Conservation (phyloP, 2,797 vertebrate genomes). For the Ctenochaetus hawaiiensis region DNA sequence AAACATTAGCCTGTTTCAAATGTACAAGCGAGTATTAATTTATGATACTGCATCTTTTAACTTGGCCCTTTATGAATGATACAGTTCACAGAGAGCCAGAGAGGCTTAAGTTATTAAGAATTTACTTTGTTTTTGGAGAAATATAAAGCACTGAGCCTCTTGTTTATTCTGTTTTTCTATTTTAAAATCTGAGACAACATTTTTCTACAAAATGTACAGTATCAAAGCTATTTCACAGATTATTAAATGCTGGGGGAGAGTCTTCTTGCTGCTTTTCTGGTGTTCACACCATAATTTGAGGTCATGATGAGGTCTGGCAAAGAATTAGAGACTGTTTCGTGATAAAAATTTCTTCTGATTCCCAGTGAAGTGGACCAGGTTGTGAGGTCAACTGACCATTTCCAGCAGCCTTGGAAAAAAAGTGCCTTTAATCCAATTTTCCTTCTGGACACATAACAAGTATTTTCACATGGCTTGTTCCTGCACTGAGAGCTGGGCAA, state of each 20-base stretch:
- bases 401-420: conserved; percentile 10
- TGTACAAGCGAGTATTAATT: conserved; percentile 17
- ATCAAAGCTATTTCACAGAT: not conserved
- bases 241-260: not conserved
- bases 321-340: conserved; percentile 25
- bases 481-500: conserved; percentile 15
- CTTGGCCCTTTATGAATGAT: not conserved
- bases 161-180: conserved; percentile 32
- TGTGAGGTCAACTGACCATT: conserved; percentile 23
- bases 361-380: conserved; percentile 51
- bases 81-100: conserved; percentile 12
- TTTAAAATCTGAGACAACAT: conserved; percentile 12
- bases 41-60: conserved; percentile 10
- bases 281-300: not conserved
- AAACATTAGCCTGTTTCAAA: conserved; percentile 25
- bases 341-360: conserved; percentile 51
- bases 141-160: conserved; percentile 32
- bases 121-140: conserved; percentile 45
- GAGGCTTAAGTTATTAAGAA: conserved; percentile 40
- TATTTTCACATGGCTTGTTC: conserved; percentile 25
- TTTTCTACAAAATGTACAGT: not conserved
- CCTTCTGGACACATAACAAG: conserved; percentile 22
- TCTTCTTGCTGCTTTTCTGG: not conserved
- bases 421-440: conserved; percentile 23
- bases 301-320: conserved; percentile 45